Evolutionary conservation across 1,140 invertebrate species (phyloP).

Genomic region (Hylaeus anthracinus): DNA sequence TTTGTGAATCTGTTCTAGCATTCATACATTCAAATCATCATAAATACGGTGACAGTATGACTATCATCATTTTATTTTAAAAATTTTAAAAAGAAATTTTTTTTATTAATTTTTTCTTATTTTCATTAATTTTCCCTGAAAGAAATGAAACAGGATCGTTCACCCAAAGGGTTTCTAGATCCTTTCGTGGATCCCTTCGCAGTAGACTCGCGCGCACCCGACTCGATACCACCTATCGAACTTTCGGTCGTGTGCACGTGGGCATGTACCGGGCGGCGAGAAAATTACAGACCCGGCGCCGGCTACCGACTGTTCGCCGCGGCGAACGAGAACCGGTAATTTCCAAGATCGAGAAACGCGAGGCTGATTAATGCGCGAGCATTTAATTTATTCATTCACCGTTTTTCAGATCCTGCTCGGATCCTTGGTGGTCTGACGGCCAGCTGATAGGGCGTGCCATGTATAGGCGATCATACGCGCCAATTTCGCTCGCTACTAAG

Average conservation of each 20-base stretch:
- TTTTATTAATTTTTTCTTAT: not conserved
- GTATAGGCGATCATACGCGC: not conserved
- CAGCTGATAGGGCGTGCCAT: constrained; percentile 53
- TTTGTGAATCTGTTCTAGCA: too few relatives aligned
- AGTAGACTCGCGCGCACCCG: not conserved
- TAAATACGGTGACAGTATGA: too few relatives aligned
- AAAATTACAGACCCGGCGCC: constrained; percentile 73
- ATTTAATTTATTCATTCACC: constrained; percentile 76
- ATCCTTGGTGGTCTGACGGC: constrained; percentile 54
- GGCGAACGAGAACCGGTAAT: constrained; percentile 68
- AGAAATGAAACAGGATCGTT: not conserved
- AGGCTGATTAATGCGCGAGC: constrained; percentile 70
- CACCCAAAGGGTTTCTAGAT: not conserved
- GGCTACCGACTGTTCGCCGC: constrained; percentile 51
- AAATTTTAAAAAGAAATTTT: too few relatives aligned
- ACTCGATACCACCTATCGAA: constrained; percentile 23
- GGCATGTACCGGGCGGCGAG: constrained; percentile 70
- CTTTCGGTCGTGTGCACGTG: constrained; percentile 50
- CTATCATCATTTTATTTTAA: too few relatives aligned
- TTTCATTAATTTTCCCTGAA: too few relatives aligned
- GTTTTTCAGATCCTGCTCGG: constrained; percentile 34
- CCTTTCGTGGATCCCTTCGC: not conserved
- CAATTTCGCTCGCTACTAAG: not conserved
- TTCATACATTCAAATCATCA: too few relatives aligned
- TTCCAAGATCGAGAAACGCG: constrained; percentile 70